phyloP scores from a whole-genome alignment of 2,888 invertebrate genomes.

The Deroplatys truncata region DNA sequence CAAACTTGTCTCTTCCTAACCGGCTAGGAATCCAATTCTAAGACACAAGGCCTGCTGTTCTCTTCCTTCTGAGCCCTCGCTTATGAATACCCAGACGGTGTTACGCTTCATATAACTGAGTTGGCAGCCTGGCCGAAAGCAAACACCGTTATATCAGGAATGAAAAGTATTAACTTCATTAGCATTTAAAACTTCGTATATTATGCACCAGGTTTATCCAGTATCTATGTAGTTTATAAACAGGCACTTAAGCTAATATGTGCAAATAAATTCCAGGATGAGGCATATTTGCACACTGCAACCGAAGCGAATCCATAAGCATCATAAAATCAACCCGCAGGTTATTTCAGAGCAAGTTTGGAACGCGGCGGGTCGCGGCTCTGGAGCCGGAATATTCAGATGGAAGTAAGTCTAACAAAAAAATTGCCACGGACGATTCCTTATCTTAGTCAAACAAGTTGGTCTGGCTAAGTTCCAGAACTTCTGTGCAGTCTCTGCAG shows the following conservation, averaged over 20 bases:
- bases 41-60: too few species aligned
- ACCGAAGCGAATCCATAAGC: neutral
- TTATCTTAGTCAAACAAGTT: neutral
- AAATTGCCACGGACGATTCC: neutral
- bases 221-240: neutral
- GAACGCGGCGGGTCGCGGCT: neutral
- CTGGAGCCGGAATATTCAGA: neutral
- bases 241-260: neutral
- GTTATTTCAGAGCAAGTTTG: neutral
- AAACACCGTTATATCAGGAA: too few species aligned
- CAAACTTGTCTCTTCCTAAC: too few species aligned
- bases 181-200: too few species aligned
- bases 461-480: neutral
- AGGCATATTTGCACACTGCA: neutral
- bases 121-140: too few species aligned
- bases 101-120: too few species aligned
- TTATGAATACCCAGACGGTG: too few species aligned
- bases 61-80: too few species aligned
- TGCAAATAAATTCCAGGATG: neutral
- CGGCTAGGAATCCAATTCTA: too few species aligned
- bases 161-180: too few species aligned
- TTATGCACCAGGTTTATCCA: too few species aligned
- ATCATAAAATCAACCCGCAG: neutral
- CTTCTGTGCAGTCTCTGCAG: neutral
- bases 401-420: neutral